Evolutionary conservation across 1,140 invertebrate genomes (phyloP).

Genomic region (Formica exsecta): DNA sequence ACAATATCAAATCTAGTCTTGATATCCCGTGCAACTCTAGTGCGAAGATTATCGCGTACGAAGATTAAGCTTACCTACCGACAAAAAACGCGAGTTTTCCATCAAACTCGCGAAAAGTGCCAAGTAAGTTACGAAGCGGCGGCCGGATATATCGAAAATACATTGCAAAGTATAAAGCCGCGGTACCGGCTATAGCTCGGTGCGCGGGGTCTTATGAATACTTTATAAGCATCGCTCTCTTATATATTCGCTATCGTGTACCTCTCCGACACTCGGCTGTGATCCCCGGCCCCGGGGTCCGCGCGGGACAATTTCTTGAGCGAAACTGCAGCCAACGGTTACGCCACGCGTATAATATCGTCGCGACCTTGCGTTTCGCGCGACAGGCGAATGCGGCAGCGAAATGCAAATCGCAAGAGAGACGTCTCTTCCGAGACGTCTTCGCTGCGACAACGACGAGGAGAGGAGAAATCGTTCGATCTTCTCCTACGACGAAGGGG

Average conservation of each 20-base stretch:
- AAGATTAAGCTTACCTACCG: constrained; percentile 40
- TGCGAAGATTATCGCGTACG: constrained; percentile 28
- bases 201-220: constrained; percentile 56
- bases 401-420: constrained; percentile 39
- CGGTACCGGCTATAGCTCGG: neutral
- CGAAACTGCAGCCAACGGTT: constrained; percentile 44
- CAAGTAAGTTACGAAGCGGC: constrained; percentile 45
- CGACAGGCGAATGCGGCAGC: constrained; percentile 18
- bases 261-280: constrained; percentile 9
- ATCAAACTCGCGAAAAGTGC: constrained; percentile 57
- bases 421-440: constrained; percentile 19
- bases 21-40: no score
- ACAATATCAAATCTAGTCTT: no score
- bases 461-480: constrained; percentile 42
- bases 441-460: neutral
- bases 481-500: constrained; percentile 1
- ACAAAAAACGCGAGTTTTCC: constrained; percentile 53
- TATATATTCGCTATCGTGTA: constrained; percentile 45
- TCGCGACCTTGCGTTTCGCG: constrained; percentile 34
- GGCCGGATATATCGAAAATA: constrained; percentile 58
- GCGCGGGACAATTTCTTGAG: constrained; percentile 38
- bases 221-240: constrained; percentile 62
- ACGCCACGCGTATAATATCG: constrained; percentile 34
- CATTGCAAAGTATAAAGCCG: constrained; percentile 59
- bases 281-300: constrained; percentile 27